Percentiles rank a stretch among this genome's conserved stretches.
phyloP scores from a whole-genome alignment of 1,140 invertebrate species.

The Formica selysi region DNA sequence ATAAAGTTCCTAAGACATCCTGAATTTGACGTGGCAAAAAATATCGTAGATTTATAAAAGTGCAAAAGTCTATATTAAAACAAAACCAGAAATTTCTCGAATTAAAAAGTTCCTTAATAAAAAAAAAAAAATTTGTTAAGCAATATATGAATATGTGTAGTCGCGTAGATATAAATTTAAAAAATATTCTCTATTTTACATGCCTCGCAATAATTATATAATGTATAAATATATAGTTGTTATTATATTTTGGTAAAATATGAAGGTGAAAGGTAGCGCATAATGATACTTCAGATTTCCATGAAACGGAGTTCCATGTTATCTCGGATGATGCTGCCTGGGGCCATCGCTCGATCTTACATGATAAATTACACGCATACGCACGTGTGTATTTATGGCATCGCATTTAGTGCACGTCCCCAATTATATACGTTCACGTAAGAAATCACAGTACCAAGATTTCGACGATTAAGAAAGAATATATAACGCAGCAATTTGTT shows the following conservation, averaged over 20 bases:
- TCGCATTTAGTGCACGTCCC: constrained; percentile 36
- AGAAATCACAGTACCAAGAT: constrained; percentile 40
- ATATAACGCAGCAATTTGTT: background rate
- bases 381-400: constrained; percentile 38
- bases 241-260: constrained; percentile 32
- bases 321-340: constrained; percentile 51
- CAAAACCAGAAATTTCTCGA: background rate
- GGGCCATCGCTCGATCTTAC: constrained; percentile 65
- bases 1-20: constrained; percentile 3
- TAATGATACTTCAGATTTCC: constrained; percentile 64
- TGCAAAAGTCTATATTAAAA: background rate
- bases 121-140: background rate
- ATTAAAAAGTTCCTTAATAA: background rate
- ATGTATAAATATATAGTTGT: background rate
- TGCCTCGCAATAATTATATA: background rate
- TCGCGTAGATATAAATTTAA: background rate
- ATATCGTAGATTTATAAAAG: background rate
- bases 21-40: background rate
- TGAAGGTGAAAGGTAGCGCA: constrained; percentile 36
- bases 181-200: background rate
- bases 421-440: constrained; percentile 22
- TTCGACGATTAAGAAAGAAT: constrained; percentile 2
- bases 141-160: background rate
- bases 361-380: constrained; percentile 72
- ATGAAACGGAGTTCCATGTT: constrained; percentile 62